Conservation (phyloP, 2,888 invertebrate species). For the Steromphala cineraria region DNA sequence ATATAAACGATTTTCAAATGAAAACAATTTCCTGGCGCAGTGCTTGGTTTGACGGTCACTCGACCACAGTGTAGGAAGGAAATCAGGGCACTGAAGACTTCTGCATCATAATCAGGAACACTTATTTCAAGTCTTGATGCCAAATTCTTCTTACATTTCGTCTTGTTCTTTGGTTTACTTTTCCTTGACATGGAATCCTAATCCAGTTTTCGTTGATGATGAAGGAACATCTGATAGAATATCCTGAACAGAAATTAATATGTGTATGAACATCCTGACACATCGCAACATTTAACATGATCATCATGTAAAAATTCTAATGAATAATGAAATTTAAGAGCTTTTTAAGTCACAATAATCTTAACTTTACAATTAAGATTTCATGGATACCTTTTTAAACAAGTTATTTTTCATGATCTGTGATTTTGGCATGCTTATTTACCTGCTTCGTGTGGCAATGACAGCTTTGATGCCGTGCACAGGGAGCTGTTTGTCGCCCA, state of each 20-base stretch:
- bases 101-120: background rate
- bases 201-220: background rate
- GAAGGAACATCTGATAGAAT: background rate
- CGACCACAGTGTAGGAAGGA: background rate
- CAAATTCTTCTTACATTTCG: background rate
- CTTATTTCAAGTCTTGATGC: background rate
- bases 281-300: too few species aligned
- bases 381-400: too few species aligned
- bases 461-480: background rate
- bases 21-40: too few species aligned
- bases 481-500: background rate
- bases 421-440: background rate
- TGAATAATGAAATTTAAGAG: too few species aligned
- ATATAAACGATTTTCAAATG: too few species aligned
- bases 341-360: too few species aligned
- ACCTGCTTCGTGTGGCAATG: constrained; percentile 5
- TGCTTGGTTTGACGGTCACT: background rate
- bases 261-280: too few species aligned
- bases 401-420: too few species aligned
- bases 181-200: background rate
- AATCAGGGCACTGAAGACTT: background rate
- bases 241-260: background rate
- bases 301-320: too few species aligned
- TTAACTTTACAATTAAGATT: too few species aligned
- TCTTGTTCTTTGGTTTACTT: background rate